Base-by-base conservation (phyloP, 1,140 invertebrate species). In the Hyles euphorbiae region DNA sequence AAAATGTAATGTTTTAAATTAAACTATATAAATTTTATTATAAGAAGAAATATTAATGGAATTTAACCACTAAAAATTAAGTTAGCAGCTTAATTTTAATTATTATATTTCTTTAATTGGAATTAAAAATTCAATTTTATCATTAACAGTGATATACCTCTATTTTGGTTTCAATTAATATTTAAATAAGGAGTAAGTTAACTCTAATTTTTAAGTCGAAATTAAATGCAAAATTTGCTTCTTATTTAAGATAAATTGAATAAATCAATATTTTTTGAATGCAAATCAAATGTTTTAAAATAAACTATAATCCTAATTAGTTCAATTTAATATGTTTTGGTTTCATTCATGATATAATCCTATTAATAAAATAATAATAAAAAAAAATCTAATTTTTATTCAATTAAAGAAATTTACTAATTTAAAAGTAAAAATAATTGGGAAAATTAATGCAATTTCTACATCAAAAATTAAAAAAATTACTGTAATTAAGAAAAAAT, bases 401-500 rank as follows among this genome's bases (percentile, higher is more conserved):
- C 78, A 91, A 61, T 64, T 75, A 59, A 75, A 65, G 67, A 89
- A 62, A 69, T 85, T 87, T 56, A 67, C 68, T 70, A 75, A 72
- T 71, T 76, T 74, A 54, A 58, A 58, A 48, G 58, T 46, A 10
- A 10, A 36, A 49, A 56, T 46, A 56, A 63, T 58, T 22, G 56
- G 57, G 9, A 59, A 59, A 57, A 65, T 54, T 76, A 92, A 65
- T 32, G 88, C 78, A 84, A 92, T 91, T 91, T 92, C 91, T 61
- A 92, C 81, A 90, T 92, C 91, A 90, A 93, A 93, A 89, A 92
- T 91, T 89, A 92, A 88, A 85, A 93, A 93, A 89, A 93, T 90
- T 77, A 92, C 84, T 12, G 89, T 83, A 78, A 93, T 92, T 83
- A 91, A 80, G 86, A 90, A 92, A 83, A 92, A 93, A 81, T 91